Base-by-base conservation (phyloP, 1,140 invertebrate species). In the Anastrepha ludens region DNA sequence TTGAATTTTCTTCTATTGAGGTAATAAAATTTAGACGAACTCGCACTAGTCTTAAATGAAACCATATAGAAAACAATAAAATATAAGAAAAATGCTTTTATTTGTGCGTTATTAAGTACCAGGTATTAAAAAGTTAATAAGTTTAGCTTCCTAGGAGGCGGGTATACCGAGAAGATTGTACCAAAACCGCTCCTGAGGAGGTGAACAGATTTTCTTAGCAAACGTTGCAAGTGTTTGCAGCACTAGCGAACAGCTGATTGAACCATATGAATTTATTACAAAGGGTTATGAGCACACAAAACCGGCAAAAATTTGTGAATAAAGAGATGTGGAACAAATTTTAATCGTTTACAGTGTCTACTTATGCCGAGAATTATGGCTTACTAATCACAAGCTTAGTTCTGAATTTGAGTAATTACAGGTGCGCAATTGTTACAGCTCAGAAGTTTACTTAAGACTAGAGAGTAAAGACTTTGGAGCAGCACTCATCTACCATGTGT, bases 171-270 rank as follows among this genome's bases (percentile, higher is more conserved):
- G 1, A 29, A 29, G 1, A 29, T 29, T 29, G 29, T 29, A 29
- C 29, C 29, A 29, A 29, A 29, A 29, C 29, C 29, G 29, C 29
- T 29, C 29, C 29, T 29, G 29, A 29, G 29, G 70, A 44, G 55
- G 78, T 20, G 11, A 78, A 78, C 29, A 1, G 29, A 29, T 29
- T 29, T 29, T 44, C n/a, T 17, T 60, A 41, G 59, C 41, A 86
- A 44, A 44, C 15, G 11, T 47, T 7, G 20, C 44, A 50, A 50
- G 9, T 59, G 13, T 60, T 55, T 85, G 9, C 50, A 58, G 17
- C 58, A n/a, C 47, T 29, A n/a, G 11, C n/a, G 8, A 65, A 64
- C 85, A 86, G 85, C 85, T 86, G 85, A 65, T 86, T 62, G 29
- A 39, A 64, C 11, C 65, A 6, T 65, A 4, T 65, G 29, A 64